These are phyloP conservation scores for Toxonevra muliebris DNA, from an alignment of 2,888 invertebrate genomes.

Conservation along the genomic window DNA sequence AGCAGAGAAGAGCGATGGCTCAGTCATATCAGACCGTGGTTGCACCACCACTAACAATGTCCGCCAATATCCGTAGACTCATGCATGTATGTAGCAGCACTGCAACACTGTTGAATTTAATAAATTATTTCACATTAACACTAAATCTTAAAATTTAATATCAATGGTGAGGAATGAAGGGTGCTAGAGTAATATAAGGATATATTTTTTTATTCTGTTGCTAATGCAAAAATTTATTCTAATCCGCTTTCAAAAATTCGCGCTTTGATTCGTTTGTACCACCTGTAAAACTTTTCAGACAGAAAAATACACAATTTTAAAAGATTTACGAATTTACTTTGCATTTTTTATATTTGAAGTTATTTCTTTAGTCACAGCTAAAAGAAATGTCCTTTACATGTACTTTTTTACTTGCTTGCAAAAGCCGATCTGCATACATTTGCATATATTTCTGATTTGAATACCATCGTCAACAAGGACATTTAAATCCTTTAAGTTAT, in stretches of 20 bases:
- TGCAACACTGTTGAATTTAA: too few species aligned
- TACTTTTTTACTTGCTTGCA: conserved; percentile 36
- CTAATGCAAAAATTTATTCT: neutral
- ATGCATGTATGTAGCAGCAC: too few species aligned
- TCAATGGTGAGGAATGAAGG: neutral
- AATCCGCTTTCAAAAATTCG: conserved; percentile 24
- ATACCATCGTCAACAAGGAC: conserved; percentile 50
- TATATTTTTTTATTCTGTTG: neutral
- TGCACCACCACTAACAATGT: too few species aligned
- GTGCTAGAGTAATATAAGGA: neutral
- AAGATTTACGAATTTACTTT: conserved; percentile 54
- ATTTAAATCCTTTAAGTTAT: conserved; percentile 47
- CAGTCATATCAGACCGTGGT: neutral
- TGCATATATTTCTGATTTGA: conserved; percentile 54
- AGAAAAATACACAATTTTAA: conserved; percentile 40
- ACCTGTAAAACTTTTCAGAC: conserved; percentile 48
- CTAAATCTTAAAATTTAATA: conserved; percentile 5
- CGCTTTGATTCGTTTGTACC: conserved; percentile 7
- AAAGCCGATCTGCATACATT: conserved; percentile 63
- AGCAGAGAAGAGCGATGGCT: neutral
- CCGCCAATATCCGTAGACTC: too few species aligned
- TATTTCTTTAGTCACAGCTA: conserved; percentile 1
- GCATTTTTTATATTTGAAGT: conserved; percentile 44
- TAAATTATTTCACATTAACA: neutral
- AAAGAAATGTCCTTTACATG: neutral